Conservation (phyloP, 2,113 vertebrate genomes). For the Pipra filicauda region DNA sequence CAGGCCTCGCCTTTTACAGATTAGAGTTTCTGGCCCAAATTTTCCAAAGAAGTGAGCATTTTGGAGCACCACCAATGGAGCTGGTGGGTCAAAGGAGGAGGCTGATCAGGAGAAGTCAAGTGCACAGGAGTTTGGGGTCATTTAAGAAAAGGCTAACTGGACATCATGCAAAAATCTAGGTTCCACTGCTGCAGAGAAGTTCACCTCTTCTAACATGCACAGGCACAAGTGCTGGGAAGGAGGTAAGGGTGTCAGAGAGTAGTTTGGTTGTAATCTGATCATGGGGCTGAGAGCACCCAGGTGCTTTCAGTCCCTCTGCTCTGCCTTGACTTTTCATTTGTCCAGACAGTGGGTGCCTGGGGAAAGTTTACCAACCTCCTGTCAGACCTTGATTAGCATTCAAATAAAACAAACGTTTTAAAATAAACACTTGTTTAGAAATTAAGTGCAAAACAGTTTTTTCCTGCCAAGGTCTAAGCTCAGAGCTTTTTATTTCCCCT, state of each 20-base stretch:
- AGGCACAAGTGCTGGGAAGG: neutral
- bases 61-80: neutral
- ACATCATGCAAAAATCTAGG: neutral
- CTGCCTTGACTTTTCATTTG: neutral
- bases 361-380: neutral
- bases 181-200: neutral
- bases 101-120: neutral
- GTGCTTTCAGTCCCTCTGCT: neutral
- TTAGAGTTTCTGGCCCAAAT: neutral
- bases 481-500: slow-evolving; percentile 33
- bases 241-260: neutral
- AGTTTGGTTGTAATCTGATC: neutral
- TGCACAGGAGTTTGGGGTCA: neutral
- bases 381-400: neutral
- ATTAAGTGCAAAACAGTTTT: slow-evolving; percentile 53
- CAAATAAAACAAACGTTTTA: slow-evolving; percentile 39
- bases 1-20: neutral
- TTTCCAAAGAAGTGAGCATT: neutral
- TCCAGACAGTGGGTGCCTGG: neutral
- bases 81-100: neutral
- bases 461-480: slow-evolving; percentile 34
- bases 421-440: slow-evolving; percentile 47
- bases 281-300: neutral
- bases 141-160: neutral
- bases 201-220: neutral